Evolutionary conservation across 2,113 vertebrate species (phyloP).

Genomic region (Oryzias melastigma): DNA sequence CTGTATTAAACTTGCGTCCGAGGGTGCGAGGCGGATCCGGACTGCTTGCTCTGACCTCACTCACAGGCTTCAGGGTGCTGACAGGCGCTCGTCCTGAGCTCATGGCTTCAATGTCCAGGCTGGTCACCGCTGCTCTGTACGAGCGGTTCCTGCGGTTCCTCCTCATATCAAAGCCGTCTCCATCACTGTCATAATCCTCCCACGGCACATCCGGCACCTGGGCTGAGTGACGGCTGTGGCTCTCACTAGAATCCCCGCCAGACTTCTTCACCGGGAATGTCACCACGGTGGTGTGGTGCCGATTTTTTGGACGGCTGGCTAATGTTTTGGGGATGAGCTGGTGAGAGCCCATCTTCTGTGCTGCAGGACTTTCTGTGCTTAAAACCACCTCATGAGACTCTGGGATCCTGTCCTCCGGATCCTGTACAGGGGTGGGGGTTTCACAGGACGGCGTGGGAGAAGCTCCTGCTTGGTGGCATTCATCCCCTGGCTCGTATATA

Average conservation of each 20-base stretch:
- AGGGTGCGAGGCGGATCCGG: constrained; percentile 43
- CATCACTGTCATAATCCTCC: constrained; percentile 79
- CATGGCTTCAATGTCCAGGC: constrained; percentile 17
- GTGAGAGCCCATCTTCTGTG: constrained; percentile 80
- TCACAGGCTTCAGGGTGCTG: constrained; percentile 63
- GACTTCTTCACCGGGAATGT: constrained; percentile 51
- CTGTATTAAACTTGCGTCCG: constrained; percentile 59
- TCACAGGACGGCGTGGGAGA: constrained; percentile 7
- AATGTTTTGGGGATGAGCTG: constrained; percentile 89
- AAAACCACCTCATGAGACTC: constrained; percentile 66
- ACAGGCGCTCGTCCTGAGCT: not conserved
- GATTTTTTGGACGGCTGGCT: constrained; percentile 81
- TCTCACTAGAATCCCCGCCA: not conserved
- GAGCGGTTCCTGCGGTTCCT: constrained; percentile 90
- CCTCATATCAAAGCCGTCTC: constrained; percentile 57
- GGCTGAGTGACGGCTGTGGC: constrained; percentile 29
- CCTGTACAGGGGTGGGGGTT: accelerated
- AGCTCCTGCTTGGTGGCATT: not conserved
- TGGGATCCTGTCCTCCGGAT: not conserved
- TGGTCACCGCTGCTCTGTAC: constrained; percentile 87
- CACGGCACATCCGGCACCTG: constrained; percentile 62
- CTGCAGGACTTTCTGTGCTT: constrained; percentile 83
- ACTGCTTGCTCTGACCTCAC: constrained; percentile 58
- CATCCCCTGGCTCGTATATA: constrained; percentile 54
- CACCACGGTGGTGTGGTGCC: constrained; percentile 84